These are phyloP conservation scores for Danio albolineatus DNA, from an alignment of 2,797 vertebrate species.

Conservation along the genomic window DNA sequence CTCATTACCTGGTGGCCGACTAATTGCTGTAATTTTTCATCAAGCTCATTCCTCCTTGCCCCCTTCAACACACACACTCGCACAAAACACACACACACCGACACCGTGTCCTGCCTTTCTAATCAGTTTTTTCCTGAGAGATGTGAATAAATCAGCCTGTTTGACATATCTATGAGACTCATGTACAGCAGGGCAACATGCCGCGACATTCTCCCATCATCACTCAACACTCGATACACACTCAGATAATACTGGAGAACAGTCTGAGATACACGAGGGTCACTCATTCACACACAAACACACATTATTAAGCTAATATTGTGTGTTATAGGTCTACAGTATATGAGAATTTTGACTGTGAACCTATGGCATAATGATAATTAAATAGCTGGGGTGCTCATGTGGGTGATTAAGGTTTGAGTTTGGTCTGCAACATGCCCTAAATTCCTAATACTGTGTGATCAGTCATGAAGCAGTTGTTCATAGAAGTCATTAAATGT, in stretches of 20 bases:
- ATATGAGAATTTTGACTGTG: neutral
- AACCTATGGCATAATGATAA: constrained; percentile 1
- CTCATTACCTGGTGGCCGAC: constrained; percentile 74
- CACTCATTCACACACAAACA: neutral
- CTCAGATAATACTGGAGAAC: neutral
- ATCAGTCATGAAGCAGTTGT: neutral
- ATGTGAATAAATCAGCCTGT: constrained; percentile 53
- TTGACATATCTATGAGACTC: constrained; percentile 37
- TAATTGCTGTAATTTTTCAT: constrained; percentile 82
- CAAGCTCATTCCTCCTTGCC: constrained; percentile 62
- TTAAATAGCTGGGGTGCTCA: neutral
- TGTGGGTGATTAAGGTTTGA: neutral
- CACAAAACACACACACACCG: constrained; percentile 55
- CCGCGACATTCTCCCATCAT: constrained; percentile 14
- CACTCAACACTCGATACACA: neutral
- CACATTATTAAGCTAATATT: neutral
- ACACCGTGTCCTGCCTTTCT: constrained; percentile 62
- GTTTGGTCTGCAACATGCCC: neutral
- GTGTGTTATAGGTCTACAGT: neutral
- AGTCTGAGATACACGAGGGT: constrained; percentile 12
- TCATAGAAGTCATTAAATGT: neutral
- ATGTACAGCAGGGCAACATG: constrained; percentile 4
- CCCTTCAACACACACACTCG: constrained; percentile 50
- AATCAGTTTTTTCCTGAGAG: constrained; percentile 67
- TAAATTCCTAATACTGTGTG: too few relatives aligned